Evolutionary conservation across 1,140 invertebrate species (phyloP), one percentile per base, ranked within the genome.

Genomic region (Littorina saxatilis): DNA sequence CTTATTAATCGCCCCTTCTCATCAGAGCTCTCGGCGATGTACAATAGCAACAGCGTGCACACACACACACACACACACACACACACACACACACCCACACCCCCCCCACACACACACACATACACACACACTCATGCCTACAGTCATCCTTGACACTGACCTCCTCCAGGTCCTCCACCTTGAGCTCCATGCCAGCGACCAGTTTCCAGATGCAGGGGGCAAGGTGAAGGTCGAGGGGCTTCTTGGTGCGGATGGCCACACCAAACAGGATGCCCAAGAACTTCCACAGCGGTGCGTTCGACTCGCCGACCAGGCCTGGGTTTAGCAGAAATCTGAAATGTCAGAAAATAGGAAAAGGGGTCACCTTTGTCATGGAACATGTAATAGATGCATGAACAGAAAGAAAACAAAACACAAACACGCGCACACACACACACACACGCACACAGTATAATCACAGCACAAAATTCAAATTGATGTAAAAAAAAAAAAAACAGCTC

Each of bases 221-320:
- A 37, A 95, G 89, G 39, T 95, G 94, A 40, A 95, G 90, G 50
- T 95, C 94, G 29, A 99, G 92, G 0, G 98, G 98, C 85, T 97
- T 98, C 15, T 98, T 98, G 0, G 98, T 99, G 87, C 98, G 94
- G 61, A 99, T 97, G 0, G 98, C 98, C 79, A 99, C 98, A 20
- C 98, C 98, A 96, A 99, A 98, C 70, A 99, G 92, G 17, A 98
- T 96, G 82, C 97, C 96, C 94, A 93, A 78, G 89, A 93, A 93
- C 79, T 88, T 95, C 84, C 95, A 95, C 92, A 94, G 94, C 0
- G 88, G 83, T 17, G 94, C 85, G 84, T 95, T 92, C 72, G 94
- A 93, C 23, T 92, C 86, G 11, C 93, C 91, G n/a, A 88, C 93
- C 52, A 95, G 87, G 39, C 94, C 92, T 15, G 95, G 94, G 88